phyloP scores from a whole-genome alignment of 1,140 invertebrate species.

The Calosoma granatense region DNA sequence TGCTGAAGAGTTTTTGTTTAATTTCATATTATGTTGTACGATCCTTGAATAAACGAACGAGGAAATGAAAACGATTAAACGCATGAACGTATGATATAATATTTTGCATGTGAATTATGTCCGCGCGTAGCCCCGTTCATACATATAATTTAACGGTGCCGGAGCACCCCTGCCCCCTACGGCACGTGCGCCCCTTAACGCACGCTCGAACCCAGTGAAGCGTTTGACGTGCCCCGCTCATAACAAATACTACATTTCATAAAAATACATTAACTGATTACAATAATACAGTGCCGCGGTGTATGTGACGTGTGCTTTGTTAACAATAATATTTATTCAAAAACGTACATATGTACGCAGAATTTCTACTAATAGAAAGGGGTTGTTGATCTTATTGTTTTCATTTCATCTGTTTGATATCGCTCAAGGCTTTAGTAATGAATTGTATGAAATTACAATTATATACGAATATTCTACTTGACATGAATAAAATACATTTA shows the following conservation, averaged over 20 bases:
- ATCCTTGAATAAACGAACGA: no score
- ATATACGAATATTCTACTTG: no score
- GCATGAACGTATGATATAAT: background rate
- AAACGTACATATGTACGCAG: background rate
- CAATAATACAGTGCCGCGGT: slow-evolving; percentile 2
- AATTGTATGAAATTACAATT: no score
- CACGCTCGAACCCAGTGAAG: background rate
- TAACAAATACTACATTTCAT: slow-evolving; percentile 18
- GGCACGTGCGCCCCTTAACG: background rate
- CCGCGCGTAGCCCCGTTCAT: background rate
- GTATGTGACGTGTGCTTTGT: background rate
- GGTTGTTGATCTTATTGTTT: no score
- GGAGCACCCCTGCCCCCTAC: background rate
- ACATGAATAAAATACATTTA: no score
- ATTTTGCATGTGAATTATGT: slow-evolving; percentile 7
- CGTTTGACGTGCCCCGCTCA: slow-evolving; percentile 3
- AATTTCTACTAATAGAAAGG: no score
- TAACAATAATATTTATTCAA: background rate
- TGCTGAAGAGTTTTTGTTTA: no score
- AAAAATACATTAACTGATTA: slow-evolving; percentile 21
- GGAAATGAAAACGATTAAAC: background rate
- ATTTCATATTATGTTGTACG: no score
- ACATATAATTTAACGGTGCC: slow-evolving; percentile 8
- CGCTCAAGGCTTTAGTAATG: no score
- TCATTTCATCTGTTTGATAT: no score